A percentile compares a stretch with the other conserved stretches of the same genome.
Conservation (phyloP, 2,113 vertebrate genomes). For the Chloroceryle aenea region DNA sequence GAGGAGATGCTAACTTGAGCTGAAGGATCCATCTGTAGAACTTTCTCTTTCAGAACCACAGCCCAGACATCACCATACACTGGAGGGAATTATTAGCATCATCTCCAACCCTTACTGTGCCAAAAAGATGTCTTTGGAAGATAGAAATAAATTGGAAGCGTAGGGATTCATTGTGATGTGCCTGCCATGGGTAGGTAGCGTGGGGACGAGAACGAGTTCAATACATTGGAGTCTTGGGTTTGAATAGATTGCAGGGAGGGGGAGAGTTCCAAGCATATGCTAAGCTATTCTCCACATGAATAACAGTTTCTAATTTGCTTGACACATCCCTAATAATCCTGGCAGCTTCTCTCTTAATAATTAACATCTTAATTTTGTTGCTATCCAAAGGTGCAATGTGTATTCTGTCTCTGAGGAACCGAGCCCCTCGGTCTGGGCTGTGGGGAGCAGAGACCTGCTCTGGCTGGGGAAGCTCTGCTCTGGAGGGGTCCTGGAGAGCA, state of each 20-base stretch:
- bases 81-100: neutral
- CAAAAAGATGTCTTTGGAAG: constrained; percentile 17
- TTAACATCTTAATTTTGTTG: constrained; percentile 51
- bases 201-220: neutral
- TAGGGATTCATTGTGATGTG: neutral
- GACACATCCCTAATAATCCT: neutral
- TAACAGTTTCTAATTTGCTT: constrained; percentile 31
- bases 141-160: neutral
- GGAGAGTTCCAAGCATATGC: neutral
- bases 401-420: neutral
- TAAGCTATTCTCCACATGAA: neutral
- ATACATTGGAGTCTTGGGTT: neutral
- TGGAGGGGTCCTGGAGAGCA: neutral
- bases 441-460: neutral
- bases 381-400: neutral
- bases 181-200: neutral
- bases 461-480: neutral
- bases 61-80: neutral
- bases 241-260: neutral
- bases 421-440: neutral
- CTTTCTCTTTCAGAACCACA: neutral
- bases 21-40: constrained; percentile 23
- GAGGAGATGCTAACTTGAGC: neutral
- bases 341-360: neutral
- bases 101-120: neutral